Evolutionary conservation across 2,888 invertebrate genomes (phyloP).

Genomic region (Ellobium chinense): DNA sequence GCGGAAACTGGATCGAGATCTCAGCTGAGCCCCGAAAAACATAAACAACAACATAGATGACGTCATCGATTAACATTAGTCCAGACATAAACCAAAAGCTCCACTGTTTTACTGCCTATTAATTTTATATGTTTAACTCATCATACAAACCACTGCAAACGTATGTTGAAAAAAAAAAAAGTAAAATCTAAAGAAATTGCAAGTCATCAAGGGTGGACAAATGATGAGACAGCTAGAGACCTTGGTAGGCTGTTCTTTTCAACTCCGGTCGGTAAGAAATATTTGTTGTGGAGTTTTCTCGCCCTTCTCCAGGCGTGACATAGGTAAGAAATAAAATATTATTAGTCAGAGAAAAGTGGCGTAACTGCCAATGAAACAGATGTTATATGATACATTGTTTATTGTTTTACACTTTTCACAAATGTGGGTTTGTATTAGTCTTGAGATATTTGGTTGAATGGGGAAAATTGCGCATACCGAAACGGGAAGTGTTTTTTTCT

Average conservation of each 20-base stretch:
- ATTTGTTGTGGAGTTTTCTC: constrained; percentile 19
- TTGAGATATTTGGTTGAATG: not conserved
- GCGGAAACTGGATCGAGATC: not conserved
- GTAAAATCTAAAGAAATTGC: not conserved
- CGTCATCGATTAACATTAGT: constrained; percentile 11
- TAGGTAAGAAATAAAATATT: not conserved
- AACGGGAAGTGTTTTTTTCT: constrained; percentile 34
- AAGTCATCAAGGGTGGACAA: too few species aligned
- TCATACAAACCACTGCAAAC: too few species aligned
- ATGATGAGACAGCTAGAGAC: not conserved
- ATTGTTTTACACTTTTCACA: constrained; percentile 21
- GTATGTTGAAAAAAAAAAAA: not conserved
- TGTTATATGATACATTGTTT: not conserved
- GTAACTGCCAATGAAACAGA: constrained; percentile 1
- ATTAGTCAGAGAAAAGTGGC: not conserved
- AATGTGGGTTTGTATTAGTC: not conserved
- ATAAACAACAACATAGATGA: constrained; percentile 36
- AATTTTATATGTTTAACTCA: too few species aligned
- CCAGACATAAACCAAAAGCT: not conserved
- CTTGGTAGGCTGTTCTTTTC: not conserved
- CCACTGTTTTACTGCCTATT: not conserved
- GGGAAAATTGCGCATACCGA: constrained; percentile 35
- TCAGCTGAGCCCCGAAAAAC: constrained; percentile 23
- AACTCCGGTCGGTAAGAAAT: constrained; percentile 7
- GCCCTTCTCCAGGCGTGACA: not conserved